phyloP scores from a whole-genome alignment of 2,113 vertebrate genomes.

The Thamnophis sirtalis region DNA sequence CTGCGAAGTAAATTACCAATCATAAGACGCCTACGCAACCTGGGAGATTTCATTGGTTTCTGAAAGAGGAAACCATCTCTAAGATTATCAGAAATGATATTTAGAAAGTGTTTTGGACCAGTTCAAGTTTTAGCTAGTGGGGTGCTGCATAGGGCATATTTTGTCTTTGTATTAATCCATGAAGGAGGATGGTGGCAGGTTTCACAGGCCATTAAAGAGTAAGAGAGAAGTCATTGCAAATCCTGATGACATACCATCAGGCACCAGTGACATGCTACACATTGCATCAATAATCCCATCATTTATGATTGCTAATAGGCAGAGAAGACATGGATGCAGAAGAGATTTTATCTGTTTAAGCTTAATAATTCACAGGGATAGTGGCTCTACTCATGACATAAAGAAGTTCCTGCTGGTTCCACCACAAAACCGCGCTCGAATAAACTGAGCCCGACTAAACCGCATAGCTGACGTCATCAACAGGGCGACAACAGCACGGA shows the following conservation, averaged over 20 bases:
- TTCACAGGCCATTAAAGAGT: not conserved
- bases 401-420: not conserved
- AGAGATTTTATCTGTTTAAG: not conserved
- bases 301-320: not conserved
- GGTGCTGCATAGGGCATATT: not conserved
- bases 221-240: not conserved
- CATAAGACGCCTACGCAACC: conserved; percentile 9
- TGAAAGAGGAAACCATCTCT: conserved; percentile 26
- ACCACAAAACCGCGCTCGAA: too few species aligned
- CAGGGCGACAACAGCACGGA: too few species aligned
- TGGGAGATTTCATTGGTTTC: conserved; percentile 16
- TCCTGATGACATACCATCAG: not conserved
- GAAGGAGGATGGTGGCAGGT: not conserved
- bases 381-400: not conserved
- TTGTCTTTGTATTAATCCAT: not conserved
- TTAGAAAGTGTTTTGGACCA: conserved; percentile 2
- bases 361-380: not conserved
- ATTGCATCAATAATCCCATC: not conserved
- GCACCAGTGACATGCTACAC: not conserved
- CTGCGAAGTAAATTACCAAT: conserved; percentile 20
- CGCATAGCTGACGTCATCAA: too few species aligned
- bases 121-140: not conserved
- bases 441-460: too few species aligned
- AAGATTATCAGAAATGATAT: conserved; percentile 3
- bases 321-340: not conserved